Conservation (phyloP, 2,113 vertebrate species). For the Spea multiplicata region DNA sequence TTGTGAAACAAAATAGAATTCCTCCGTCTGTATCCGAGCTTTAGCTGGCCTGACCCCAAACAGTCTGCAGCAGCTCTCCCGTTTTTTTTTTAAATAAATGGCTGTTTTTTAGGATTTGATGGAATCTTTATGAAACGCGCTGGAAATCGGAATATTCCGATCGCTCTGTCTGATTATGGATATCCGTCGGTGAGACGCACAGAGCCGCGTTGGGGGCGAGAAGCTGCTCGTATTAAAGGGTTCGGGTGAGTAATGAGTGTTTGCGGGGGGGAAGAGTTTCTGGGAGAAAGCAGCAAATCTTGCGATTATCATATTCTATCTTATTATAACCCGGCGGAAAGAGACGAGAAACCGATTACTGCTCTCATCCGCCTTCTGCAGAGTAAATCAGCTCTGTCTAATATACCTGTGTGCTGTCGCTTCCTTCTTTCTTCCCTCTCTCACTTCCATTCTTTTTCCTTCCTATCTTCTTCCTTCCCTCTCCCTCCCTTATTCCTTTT, state of each 20-base stretch:
- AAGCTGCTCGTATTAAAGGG: conserved; percentile 39
- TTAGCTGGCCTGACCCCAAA: too few relatives aligned
- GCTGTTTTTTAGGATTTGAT: neutral
- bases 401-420: neutral
- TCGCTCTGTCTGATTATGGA: conserved; percentile 12
- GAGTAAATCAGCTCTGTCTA: neutral
- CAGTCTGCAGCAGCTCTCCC: too few relatives aligned
- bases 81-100: neutral
- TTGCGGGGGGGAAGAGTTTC: conserved; percentile 18
- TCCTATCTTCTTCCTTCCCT: too few relatives aligned
- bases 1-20: too few relatives aligned
- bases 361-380: conserved; percentile 8
- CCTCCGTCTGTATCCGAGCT: too few relatives aligned
- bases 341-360: conserved; percentile 18
- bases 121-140: conserved; percentile 7
- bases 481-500: too few relatives aligned
- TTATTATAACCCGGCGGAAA: conserved; percentile 30
- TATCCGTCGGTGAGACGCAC: conserved; percentile 22
- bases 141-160: conserved; percentile 21
- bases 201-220: conserved; percentile 5
- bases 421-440: too few relatives aligned
- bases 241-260: conserved; percentile 37
- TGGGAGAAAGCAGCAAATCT: conserved; percentile 33
- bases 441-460: too few relatives aligned
- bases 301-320: conserved; percentile 40